Base-by-base conservation (phyloP, 2,888 invertebrate genomes). In the Elegia similella region DNA sequence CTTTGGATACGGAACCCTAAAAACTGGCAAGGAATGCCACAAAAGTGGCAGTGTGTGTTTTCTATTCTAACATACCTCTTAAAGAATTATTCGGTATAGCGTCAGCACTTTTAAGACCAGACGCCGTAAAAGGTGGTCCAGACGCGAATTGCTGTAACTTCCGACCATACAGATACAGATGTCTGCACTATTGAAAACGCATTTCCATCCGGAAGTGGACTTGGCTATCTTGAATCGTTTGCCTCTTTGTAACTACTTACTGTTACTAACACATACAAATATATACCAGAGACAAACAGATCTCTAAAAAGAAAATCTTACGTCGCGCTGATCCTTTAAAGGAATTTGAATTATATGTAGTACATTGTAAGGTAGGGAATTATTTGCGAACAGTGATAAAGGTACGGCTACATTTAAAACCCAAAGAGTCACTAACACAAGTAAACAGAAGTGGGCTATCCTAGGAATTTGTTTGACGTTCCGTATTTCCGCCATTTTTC, bases 181-280 rank as follows among this genome's bases (percentile, higher is more conserved):
- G 70, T 66, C 61, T 62, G 64, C 68, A 68, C 75, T 67, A 76
- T 77, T 70, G 75, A 74, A 78, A 80, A 79, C 76, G 78, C 82
- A 83, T 84, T 83, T 83, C 77, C 78, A 80, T 75, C 75, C 76
- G 75, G 78, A 82, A 82, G 75, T 74, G 73, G 76, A 75, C 65
- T 72, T 63, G 67, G 76, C 76, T 76, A 75, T 80, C 77, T 76
- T 73, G 72, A 78, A 75, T 75, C 78, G 72, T 70, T 74, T 64
- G 69, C 70, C 64, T 71, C 76, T 80, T 82, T 75, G 75, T 73
- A 82, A 82, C 82, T 77, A 75, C 70, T 73, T 73, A 71, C 70
- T 64, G 65, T 68, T 50, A 50, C 15, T 38, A 50, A 69, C 69
- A 71, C 68, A 69, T 76, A 72, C 74, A 71, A 68, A 71, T 65